These are phyloP conservation scores for Rhamnusium bicolor DNA, from an alignment of 2,888 invertebrate genomes.

Conservation along the genomic window DNA sequence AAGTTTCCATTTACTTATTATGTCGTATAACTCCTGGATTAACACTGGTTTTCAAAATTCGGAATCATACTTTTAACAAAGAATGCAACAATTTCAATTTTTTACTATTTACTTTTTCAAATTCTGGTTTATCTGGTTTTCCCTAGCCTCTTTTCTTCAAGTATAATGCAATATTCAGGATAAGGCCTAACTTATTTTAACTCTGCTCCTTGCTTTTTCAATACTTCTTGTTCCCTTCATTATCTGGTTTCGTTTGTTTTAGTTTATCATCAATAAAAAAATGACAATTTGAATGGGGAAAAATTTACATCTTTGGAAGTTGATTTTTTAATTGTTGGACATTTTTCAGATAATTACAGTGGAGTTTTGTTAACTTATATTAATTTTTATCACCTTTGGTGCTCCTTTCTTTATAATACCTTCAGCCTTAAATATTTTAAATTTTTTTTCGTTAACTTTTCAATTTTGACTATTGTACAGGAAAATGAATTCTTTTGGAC, in stretches of 20 bases:
- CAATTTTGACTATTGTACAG: background rate
- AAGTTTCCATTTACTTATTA: too few species aligned
- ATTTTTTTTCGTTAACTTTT: background rate
- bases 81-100: too few species aligned
- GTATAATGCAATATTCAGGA: background rate
- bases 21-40: too few species aligned
- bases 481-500: background rate
- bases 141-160: background rate
- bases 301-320: too few species aligned
- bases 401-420: background rate
- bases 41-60: background rate
- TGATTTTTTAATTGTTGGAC: background rate
- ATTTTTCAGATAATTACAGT: background rate
- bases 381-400: background rate
- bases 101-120: background rate
- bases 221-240: too few species aligned
- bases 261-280: background rate
- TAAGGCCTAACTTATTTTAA: background rate
- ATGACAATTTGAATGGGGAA: background rate
- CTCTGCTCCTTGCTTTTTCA: background rate
- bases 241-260: background rate
- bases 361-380: background rate
- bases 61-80: background rate
- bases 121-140: background rate
- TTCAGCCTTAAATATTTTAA: background rate